A percentile compares a stretch with the other conserved stretches of the same genome.
Conservation (phyloP, 2,888 invertebrate genomes). For the Liopterus haemorrhoidalis region DNA sequence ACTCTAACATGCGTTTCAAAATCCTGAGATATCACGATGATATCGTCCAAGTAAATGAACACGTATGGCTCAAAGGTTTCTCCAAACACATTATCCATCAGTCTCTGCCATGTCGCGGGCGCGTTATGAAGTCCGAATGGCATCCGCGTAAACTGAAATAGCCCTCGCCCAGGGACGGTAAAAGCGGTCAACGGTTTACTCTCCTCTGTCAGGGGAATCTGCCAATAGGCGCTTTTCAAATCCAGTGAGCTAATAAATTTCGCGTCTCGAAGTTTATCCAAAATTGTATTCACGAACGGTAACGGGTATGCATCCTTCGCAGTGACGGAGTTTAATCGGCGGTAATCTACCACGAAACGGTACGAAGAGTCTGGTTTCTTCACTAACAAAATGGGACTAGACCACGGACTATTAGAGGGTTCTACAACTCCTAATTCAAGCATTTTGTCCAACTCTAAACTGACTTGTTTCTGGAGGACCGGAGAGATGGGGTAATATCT, state of each 20-base stretch:
- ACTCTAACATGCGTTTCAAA: neutral
- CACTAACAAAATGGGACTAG: slow-evolving; percentile 9
- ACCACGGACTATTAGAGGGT: slow-evolving; percentile 9
- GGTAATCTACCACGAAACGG: no score
- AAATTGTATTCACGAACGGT: neutral
- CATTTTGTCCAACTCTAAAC: no score
- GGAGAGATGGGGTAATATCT: no score
- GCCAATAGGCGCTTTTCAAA: neutral
- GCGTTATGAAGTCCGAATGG: no score
- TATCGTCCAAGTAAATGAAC: neutral
- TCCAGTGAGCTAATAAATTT: neutral
- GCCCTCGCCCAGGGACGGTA: no score
- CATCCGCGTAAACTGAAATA: neutral
- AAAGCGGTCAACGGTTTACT: neutral
- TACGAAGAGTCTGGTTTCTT: slow-evolving; percentile 8
- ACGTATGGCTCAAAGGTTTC: neutral
- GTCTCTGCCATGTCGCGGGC: no score
- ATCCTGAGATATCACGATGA: neutral
- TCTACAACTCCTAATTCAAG: no score
- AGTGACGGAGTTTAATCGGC: no score
- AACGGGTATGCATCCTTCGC: no score
- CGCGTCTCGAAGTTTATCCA: no score
- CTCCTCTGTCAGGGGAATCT: neutral
- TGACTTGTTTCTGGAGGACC: no score
- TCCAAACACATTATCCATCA: no score